Evolutionary conservation across 2,888 invertebrate genomes (phyloP).

Genomic region (Allygus modestus): DNA sequence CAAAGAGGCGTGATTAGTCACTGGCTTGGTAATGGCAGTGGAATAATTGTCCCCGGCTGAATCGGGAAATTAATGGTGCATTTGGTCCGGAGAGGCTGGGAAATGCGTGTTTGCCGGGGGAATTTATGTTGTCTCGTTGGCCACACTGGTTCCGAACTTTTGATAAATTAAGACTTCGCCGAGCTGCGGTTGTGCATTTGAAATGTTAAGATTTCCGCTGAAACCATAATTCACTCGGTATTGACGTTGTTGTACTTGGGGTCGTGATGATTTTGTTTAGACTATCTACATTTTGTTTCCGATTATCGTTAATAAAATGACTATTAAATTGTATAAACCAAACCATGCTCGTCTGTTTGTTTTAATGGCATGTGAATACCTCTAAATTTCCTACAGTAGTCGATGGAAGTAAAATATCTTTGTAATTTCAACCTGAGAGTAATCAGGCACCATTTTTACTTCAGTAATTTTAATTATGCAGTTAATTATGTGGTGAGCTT

Average conservation of each 20-base stretch:
- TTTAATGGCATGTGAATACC: too few relatives aligned
- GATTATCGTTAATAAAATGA: too few relatives aligned
- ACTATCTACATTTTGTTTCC: too few relatives aligned
- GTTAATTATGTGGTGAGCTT: too few relatives aligned
- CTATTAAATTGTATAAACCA: too few relatives aligned
- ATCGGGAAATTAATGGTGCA: constrained; percentile 28
- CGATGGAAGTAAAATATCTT: too few relatives aligned
- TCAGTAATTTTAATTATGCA: too few relatives aligned
- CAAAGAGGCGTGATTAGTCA: constrained; percentile 29
- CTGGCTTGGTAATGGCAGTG: constrained; percentile 17
- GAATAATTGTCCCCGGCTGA: constrained; percentile 14
- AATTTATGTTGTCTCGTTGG: constrained; percentile 25
- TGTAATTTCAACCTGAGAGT: too few relatives aligned
- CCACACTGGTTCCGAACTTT: not conserved
- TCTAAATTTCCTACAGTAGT: too few relatives aligned
- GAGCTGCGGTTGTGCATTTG: not conserved
- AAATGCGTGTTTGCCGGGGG: constrained; percentile 28
- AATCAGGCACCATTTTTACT: too few relatives aligned
- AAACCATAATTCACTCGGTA: not conserved
- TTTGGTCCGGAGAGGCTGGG: not conserved
- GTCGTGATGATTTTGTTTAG: too few relatives aligned
- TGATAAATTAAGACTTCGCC: constrained; percentile 2
- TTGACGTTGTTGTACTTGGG: not conserved
- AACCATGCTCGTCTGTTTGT: too few relatives aligned
- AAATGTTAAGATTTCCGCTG: not conserved